Conservation (phyloP, 2,113 vertebrate genomes). For the Neodontobutis hainanensis region DNA sequence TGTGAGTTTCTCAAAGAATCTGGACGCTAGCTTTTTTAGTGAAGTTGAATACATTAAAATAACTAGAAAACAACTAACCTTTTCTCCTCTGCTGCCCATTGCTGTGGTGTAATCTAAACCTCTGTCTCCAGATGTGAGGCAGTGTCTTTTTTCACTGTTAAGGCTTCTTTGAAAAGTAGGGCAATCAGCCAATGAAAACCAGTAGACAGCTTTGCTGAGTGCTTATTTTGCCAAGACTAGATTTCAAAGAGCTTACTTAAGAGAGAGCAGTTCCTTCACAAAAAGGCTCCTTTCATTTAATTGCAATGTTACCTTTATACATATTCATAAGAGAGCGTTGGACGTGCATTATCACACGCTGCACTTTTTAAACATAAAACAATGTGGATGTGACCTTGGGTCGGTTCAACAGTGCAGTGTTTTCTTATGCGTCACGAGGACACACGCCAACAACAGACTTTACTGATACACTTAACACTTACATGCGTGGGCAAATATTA, state of each 20-base stretch:
- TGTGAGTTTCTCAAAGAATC: too few species aligned
- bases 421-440: too few species aligned
- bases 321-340: conserved; percentile 3
- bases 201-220: conserved; percentile 64
- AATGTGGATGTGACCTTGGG: conserved; percentile 8
- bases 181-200: conserved; percentile 28
- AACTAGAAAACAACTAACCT: too few species aligned
- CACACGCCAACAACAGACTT: background rate
- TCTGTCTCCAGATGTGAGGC: background rate
- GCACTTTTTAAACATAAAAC: conserved; percentile 12
- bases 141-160: conserved; percentile 23
- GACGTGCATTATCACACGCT: conserved; percentile 8
- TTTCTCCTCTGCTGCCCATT: too few species aligned
- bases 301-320: conserved; percentile 26
- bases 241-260: conserved; percentile 48
- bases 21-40: too few species aligned
- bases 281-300: conserved; percentile 46
- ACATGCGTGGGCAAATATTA: too few species aligned
- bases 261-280: conserved; percentile 26
- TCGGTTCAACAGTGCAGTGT: conserved; percentile 12
- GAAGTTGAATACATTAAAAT: too few species aligned
- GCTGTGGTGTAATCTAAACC: background rate
- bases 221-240: conserved; percentile 32
- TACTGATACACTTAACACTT: background rate
- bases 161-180: conserved; percentile 43